phyloP scores from a whole-genome alignment of 2,797 vertebrate genomes.

The Paratrypauchen microcephalus region DNA sequence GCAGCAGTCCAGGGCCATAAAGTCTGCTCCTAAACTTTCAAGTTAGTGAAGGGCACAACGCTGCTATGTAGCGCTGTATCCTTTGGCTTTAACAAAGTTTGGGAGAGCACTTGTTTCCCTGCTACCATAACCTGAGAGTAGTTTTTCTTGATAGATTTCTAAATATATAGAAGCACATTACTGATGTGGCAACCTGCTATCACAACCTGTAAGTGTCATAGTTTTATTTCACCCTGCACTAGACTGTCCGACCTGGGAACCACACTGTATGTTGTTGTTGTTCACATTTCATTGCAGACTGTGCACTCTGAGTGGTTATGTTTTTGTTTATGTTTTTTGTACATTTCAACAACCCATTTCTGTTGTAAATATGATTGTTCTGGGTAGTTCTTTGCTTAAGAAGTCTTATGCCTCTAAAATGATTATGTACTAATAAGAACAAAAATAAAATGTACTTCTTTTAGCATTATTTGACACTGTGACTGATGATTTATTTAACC shows the following conservation, averaged over 20 bases:
- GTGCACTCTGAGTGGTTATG: constrained; percentile 38
- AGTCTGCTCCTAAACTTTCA: constrained; percentile 50
- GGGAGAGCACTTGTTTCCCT: constrained; percentile 36
- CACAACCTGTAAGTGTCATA: constrained; percentile 49
- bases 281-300: constrained; percentile 49
- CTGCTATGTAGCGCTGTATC: constrained; percentile 81
- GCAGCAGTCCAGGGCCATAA: constrained; percentile 60
- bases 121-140: constrained; percentile 29
- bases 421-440: constrained; percentile 84
- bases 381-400: constrained; percentile 80
- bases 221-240: constrained; percentile 58
- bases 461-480: constrained; percentile 80
- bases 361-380: constrained; percentile 82
- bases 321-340: constrained; percentile 66
- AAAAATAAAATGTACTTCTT: constrained; percentile 84
- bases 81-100: constrained; percentile 47
- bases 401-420: constrained; percentile 84
- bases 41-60: constrained; percentile 62
- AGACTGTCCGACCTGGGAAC: constrained; percentile 46
- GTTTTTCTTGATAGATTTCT: constrained; percentile 29
- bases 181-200: constrained; percentile 40
- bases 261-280: constrained; percentile 19
- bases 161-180: constrained; percentile 45
- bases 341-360: constrained; percentile 73
- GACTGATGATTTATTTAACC: constrained; percentile 74